Conservation (phyloP, 2,797 vertebrate genomes). For the Bovichtus diacanthus region DNA sequence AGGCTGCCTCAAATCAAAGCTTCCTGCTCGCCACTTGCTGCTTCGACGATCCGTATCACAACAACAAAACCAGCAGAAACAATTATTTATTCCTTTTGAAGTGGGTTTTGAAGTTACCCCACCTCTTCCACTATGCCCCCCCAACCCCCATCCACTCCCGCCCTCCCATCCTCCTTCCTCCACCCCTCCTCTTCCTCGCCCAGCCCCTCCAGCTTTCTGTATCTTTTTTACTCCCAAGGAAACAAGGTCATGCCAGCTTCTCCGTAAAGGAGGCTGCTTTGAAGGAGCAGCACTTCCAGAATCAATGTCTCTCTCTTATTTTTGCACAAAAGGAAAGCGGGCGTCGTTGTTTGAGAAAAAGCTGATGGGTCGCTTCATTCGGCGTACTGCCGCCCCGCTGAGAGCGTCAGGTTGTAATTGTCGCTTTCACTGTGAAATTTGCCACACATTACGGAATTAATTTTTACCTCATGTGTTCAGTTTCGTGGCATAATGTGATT, state of each 20-base stretch:
- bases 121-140: slow-evolving; percentile 77
- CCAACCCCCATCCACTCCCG: too few relatives aligned
- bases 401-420: slow-evolving; percentile 43
- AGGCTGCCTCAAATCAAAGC: slow-evolving; percentile 96
- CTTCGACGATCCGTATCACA: slow-evolving; percentile 96
- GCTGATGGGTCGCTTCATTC: slow-evolving; percentile 34
- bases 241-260: slow-evolving; percentile 90
- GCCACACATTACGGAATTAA: slow-evolving; percentile 7
- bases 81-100: slow-evolving; percentile 99
- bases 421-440: slow-evolving; percentile 47
- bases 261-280: slow-evolving; percentile 71
- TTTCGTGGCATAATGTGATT: slow-evolving; percentile 36
- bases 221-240: slow-evolving; percentile 89
- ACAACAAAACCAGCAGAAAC: slow-evolving; percentile 99
- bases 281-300: slow-evolving; percentile 72
- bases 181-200: slow-evolving; percentile 73
- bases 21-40: slow-evolving; percentile 96
- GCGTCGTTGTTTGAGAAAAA: slow-evolving; percentile 39
- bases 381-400: slow-evolving; percentile 16
- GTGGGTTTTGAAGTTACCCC: slow-evolving; percentile 90
- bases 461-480: too few relatives aligned
- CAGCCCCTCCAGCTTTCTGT: slow-evolving; percentile 81
- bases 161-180: slow-evolving; percentile 47
- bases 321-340: slow-evolving; percentile 37
- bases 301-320: slow-evolving; percentile 51